Evolutionary conservation across 2,113 vertebrate species (phyloP), one percentile per base, ranked within the genome.

Genomic region (Hydrochoerus hydrochaeris): DNA sequence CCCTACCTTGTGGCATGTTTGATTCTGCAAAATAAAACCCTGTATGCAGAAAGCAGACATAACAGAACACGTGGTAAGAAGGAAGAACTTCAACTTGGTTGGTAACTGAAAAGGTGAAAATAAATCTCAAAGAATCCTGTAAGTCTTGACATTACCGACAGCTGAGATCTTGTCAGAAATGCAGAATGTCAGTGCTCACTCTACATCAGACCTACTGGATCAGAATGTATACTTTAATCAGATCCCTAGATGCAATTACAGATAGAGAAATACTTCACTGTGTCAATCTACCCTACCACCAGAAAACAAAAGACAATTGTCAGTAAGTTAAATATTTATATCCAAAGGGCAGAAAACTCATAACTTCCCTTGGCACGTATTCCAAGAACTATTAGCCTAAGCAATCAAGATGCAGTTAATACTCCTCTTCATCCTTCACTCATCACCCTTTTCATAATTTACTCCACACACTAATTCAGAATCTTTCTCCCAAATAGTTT

Each of bases 1-100:
- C 93, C 83, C 89, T 92, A 85, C 60, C 67, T 52, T 3, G 7
- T 87, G 86, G 57, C 41, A 4, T 16, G 26, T 46, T 62, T 62
- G n/a, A 87, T 82, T 82, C 81, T 94, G 67, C 82, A 92, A 81
- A 95, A 94, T 54, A 77, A 95, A 88, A 82, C 7, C 38, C 30
- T 41, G 41, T 62, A 89, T 62, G 20, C 54, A 90, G 58, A 84
- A 1, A 90, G 44, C 62, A 71, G 22, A 12, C 57, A 86, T 60
- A 83, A 96, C 9, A 41, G 28, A 93, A 65, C 32, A 49, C 62
- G 86, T 54, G 78, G 16, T 32, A 52, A 54, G 57, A 11, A 71
- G 69, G 81, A 89, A 75, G 46, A 44, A 44, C 26, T 88, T 87
- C 24, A 58, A 54, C 49, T 69, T 26, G 12, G 35, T 57, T 95